Evolutionary conservation across 1,140 invertebrate genomes (phyloP).

Genomic region (Drosophila persimilis): DNA sequence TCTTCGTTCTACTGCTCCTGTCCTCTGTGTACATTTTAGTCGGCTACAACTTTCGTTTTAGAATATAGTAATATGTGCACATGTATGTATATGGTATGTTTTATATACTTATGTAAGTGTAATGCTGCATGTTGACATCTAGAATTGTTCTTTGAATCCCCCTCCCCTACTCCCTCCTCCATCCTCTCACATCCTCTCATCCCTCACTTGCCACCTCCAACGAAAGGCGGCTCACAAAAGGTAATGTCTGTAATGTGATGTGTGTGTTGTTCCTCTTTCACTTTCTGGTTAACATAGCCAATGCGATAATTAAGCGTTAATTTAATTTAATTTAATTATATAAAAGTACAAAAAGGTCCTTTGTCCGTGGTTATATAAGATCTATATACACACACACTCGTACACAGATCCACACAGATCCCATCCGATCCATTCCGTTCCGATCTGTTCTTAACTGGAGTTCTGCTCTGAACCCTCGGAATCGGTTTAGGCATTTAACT

Average conservation of each 20-base stretch:
- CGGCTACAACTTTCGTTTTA: constrained; percentile 40
- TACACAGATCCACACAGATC: no score
- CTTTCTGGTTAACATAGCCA: constrained; percentile 43
- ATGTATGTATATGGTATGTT: constrained; percentile 24
- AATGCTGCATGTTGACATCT: constrained; percentile 71
- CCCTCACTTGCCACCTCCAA: constrained; percentile 6
- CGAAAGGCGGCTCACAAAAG: constrained; percentile 2
- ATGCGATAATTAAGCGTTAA: constrained; percentile 64
- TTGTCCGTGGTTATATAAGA: constrained; percentile 44
- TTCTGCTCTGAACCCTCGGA: no score
- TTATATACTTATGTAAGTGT: constrained; percentile 65
- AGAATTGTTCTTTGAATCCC: constrained; percentile 56
- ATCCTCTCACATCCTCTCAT: no score
- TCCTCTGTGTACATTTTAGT: constrained; percentile 35
- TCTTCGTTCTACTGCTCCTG: no score
- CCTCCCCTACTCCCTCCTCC: not conserved
- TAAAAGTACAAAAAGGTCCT: constrained; percentile 77
- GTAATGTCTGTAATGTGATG: constrained; percentile 27
- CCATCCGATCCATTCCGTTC: not conserved
- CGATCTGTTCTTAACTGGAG: constrained; percentile 34
- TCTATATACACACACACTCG: constrained; percentile 58
- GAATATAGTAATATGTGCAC: constrained; percentile 52
- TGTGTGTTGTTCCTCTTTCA: constrained; percentile 2
- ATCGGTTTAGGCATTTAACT: not conserved
- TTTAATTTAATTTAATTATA: constrained; percentile 71